Evolutionary conservation across 2,797 vertebrate genomes (phyloP).

Genomic region (Martes flavigula): DNA sequence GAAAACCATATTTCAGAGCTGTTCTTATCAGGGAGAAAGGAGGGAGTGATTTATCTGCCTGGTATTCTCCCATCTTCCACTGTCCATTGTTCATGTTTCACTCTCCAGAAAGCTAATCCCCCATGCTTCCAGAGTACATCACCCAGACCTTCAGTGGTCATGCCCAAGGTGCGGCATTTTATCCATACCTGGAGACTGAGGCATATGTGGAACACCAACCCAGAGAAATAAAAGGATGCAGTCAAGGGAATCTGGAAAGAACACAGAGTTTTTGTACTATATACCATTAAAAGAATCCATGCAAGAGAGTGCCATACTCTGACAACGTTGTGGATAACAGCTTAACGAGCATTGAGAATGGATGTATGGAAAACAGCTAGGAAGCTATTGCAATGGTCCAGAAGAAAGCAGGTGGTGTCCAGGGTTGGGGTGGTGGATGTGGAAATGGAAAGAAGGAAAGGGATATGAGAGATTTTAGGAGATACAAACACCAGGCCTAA

Average conservation of each 20-base stretch:
- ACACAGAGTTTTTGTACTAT: neutral
- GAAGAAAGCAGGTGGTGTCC: neutral
- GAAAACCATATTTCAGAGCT: slow-evolving; percentile 28
- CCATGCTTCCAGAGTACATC: neutral
- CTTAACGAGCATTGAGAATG: neutral
- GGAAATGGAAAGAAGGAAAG: neutral
- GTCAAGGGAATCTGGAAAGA: neutral
- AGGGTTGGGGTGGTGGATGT: neutral
- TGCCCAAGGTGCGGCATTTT: neutral
- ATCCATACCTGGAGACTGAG: neutral
- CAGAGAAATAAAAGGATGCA: neutral
- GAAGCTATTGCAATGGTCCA: neutral
- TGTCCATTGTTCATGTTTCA: neutral
- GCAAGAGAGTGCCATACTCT: neutral
- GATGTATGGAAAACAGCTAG: neutral
- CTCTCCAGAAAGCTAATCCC: neutral
- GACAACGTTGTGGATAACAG: neutral
- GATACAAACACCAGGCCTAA: neutral
- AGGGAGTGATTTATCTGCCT: neutral
- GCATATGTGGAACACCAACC: neutral
- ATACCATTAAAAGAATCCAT: neutral
- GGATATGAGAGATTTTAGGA: neutral
- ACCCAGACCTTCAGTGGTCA: neutral
- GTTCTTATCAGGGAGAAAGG: neutral
- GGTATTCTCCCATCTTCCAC: neutral